Evolutionary conservation across 2,888 invertebrate genomes (phyloP).

Genomic region (Plagodis dolabraria): DNA sequence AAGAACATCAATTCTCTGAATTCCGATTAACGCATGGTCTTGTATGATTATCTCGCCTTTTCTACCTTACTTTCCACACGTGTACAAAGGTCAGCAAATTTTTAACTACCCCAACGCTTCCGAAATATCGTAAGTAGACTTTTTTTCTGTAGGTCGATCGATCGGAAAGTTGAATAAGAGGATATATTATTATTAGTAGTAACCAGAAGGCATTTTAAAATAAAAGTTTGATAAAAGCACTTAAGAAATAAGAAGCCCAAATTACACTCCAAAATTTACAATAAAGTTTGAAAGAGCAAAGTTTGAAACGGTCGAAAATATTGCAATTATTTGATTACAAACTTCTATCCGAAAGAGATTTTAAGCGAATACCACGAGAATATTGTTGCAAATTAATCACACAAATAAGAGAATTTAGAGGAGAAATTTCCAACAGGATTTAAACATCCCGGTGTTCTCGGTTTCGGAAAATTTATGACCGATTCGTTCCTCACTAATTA

Average conservation of each 20-base stretch:
- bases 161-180: too few species aligned
- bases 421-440: conserved; percentile 48
- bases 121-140: too few species aligned
- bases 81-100: too few species aligned
- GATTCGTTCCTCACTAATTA: conserved; percentile 67
- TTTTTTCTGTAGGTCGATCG: too few species aligned
- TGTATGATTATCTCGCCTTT: too few species aligned
- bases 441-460: conserved; percentile 45
- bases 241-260: conserved; percentile 14
- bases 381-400: conserved; percentile 46
- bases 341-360: conserved; percentile 25
- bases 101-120: too few species aligned
- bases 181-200: too few species aligned
- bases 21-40: too few species aligned
- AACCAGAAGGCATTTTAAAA: conserved; percentile 1
- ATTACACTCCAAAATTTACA: conserved; percentile 14
- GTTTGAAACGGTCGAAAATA: conserved; percentile 23
- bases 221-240: conserved; percentile 11
- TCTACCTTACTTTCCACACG: too few species aligned
- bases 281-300: conserved; percentile 29
- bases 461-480: conserved; percentile 63
- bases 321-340: conserved; percentile 27
- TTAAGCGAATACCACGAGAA: conserved; percentile 32
- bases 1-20: too few species aligned
- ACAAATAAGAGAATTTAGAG: conserved; percentile 40